A percentile compares a stretch with the other conserved stretches of the same genome.
Conservation (phyloP, 1,140 invertebrate species). For the Melanaphis sacchari region DNA sequence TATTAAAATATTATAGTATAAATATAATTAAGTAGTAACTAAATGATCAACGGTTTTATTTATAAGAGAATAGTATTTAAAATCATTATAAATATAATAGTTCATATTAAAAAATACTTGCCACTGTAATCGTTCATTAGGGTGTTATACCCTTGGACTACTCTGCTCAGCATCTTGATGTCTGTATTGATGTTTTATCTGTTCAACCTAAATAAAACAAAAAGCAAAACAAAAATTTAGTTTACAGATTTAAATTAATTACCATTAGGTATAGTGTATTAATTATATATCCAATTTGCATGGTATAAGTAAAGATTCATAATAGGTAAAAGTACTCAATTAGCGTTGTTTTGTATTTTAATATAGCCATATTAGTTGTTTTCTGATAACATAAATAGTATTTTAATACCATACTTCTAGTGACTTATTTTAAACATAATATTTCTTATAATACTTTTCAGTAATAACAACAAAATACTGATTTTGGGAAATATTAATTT, state of each 20-base stretch:
- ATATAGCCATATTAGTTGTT: neutral
- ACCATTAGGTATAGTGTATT: neutral
- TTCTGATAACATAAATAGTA: neutral
- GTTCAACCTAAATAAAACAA: neutral
- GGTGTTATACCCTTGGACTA: constrained; percentile 76
- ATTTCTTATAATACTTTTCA: too few species aligned
- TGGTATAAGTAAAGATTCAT: neutral
- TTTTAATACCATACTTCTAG: neutral
- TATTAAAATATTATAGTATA: too few species aligned
- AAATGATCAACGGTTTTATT: neutral
- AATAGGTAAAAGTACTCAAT: neutral
- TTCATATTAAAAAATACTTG: constrained; percentile 66
- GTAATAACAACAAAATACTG: too few species aligned
- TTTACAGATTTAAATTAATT: neutral
- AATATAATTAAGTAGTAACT: neutral
- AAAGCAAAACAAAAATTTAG: neutral
- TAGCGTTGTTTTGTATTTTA: neutral
- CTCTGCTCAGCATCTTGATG: neutral
- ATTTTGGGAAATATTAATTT: neutral
- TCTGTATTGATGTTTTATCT: neutral
- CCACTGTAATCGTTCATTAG: constrained; percentile 82
- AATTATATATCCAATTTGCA: neutral
- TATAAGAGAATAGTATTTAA: neutral
- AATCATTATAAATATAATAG: neutral
- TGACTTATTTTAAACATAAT: too few species aligned